These are phyloP conservation scores for Opisthocomus hoazin DNA, from an alignment of 2,113 vertebrate species.

Conservation along the genomic window DNA sequence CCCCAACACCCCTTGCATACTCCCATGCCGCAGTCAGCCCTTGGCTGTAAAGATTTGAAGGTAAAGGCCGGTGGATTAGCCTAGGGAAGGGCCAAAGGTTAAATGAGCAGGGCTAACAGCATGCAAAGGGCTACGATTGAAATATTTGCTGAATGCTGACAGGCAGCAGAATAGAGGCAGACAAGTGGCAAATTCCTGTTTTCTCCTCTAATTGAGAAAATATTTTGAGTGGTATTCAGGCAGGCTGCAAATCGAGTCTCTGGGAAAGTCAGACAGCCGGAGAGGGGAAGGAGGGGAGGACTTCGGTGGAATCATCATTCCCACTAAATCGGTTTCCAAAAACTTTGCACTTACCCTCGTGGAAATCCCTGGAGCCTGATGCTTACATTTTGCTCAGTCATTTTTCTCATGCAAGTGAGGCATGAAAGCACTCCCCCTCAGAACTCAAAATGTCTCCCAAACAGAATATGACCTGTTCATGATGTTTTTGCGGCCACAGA, in stretches of 20 bases:
- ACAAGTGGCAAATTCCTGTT: conserved; percentile 78
- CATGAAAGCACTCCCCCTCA: background rate
- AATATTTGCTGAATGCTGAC: conserved; percentile 78
- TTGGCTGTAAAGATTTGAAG: conserved; percentile 41
- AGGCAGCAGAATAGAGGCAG: conserved; percentile 75
- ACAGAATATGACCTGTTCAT: background rate
- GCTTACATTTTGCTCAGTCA: background rate
- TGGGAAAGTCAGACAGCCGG: background rate
- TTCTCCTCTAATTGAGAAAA: conserved; percentile 76
- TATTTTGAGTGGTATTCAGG: conserved; percentile 72
- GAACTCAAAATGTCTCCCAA: background rate
- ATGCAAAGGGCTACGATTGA: conserved; percentile 64
- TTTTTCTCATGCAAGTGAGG: background rate
- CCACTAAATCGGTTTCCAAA: background rate
- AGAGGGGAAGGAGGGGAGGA: background rate
- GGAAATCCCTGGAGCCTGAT: background rate
- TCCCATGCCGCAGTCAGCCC: background rate
- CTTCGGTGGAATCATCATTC: background rate
- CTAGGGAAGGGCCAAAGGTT: conserved; percentile 65
- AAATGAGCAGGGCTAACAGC: conserved; percentile 65
- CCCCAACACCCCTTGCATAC: background rate
- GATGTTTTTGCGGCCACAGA: background rate
- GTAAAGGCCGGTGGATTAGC: conserved; percentile 61
- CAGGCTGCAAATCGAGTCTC: conserved; percentile 48
- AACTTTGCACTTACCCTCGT: accelerated